Base-by-base conservation (phyloP, 2,797 vertebrate species). In the Sarcophilus harrisii region DNA sequence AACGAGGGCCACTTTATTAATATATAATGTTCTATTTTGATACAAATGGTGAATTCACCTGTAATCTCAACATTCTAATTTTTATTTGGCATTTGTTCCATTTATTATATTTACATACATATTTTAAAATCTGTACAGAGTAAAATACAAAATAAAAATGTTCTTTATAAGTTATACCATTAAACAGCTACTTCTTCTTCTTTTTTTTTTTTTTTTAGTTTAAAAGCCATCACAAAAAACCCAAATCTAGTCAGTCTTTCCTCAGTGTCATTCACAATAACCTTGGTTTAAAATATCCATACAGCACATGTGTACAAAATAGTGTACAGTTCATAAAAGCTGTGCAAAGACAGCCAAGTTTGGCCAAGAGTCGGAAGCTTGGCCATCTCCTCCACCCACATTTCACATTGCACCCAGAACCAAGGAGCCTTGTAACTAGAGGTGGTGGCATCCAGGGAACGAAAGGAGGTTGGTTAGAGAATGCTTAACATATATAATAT, bases 271-370 rank as follows among this genome's bases (percentile, higher is more conserved):
- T 98, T 98, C 98, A 98, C 92, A 99, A 98, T 99, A 99, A 98
- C 99, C 98, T 99, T 99, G 99, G 99, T 99, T 99, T 99, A 99
- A 99, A 99, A 99, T 99, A 98, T 99, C 99, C 99, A 99, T 99
- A 99, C 99, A 99, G 98, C 98, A 98, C 97, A 98, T 98, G 98
- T 99, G 99, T 99, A 99, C 99, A 99, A 99, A 99, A 99, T 99
- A 99, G 99, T 98, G 99, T 99, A 99, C 99, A 99, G 98, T 99
- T 99, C 98, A 98, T 98, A 99, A 98, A 98, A 99, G 99, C 99
- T 99, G 99, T 99, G 99, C 99, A 99, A 99, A 99, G 98, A 99
- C 99, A 99, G 99, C 99, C 99, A 98, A 98, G 97, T 98, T 98
- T 92, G 98, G 98, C 98, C 97, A 97, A 98, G 98, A 98, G 98